Percentiles rank a stretch among this genome's conserved stretches.
phyloP scores from a whole-genome alignment of 1,140 invertebrate species.

The Tetramorium parvispinum region DNA sequence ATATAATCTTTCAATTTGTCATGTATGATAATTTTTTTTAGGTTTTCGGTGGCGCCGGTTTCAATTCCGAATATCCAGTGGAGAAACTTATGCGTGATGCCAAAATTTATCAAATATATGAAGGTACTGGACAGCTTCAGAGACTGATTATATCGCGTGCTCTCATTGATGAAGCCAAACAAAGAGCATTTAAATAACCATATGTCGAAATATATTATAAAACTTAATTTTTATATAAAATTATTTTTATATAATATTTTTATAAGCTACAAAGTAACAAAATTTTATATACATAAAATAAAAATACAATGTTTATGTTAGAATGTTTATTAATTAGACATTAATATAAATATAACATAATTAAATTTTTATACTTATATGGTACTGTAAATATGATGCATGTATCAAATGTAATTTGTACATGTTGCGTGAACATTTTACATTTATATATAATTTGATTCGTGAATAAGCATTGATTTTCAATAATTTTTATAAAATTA shows the following conservation, averaged over 20 bases:
- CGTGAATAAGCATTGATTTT: no score
- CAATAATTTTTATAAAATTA: no score
- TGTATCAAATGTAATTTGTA: no score
- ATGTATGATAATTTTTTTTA: slow-evolving; percentile 80
- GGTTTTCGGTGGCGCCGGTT: slow-evolving; percentile 99
- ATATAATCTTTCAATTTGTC: neutral
- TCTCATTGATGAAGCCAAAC: slow-evolving; percentile 83
- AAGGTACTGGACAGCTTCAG: slow-evolving; percentile 99
- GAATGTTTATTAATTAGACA: no score
- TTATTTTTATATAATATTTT: neutral
- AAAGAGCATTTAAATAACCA: slow-evolving; percentile 18
- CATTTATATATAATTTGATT: no score
- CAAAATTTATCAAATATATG: slow-evolving; percentile 99
- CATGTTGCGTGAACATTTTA: no score
- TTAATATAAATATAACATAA: no score
- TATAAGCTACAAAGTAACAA: neutral
- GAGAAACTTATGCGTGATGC: slow-evolving; percentile 99
- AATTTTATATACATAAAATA: no score
- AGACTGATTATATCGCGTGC: slow-evolving; percentile 96
- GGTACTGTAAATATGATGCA: no score
- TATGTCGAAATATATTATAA: neutral
- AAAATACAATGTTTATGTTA: no score
- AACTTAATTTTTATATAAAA: neutral
- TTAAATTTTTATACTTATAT: no score
- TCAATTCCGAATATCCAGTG: slow-evolving; percentile 98